Base-by-base conservation (phyloP, 1,140 invertebrate species). In the Sarcophaga bullata region DNA sequence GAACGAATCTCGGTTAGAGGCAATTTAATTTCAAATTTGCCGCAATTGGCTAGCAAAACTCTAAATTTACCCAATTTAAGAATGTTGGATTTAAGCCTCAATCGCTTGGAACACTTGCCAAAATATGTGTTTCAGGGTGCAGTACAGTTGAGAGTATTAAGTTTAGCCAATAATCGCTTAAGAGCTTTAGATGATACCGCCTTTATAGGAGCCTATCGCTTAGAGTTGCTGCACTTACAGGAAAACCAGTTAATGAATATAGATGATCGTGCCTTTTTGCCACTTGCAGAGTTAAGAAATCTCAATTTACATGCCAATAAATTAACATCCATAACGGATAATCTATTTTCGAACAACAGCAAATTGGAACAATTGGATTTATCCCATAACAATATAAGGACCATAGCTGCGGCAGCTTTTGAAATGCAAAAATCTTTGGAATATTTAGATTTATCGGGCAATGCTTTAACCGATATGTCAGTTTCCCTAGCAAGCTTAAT, bases 111-210 rank as follows among this genome's bases (percentile, higher is more conserved):
- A 86, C 93, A 92, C 85, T 91, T 97, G 48, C 90, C 92, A 0
- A 91, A 93, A 4, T 93, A 92, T n/a, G 91, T 92, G 1, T 91
- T 97, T 82, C 92, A 92, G 81, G 93, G 94, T 62, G 89, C 97
- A 50, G 91, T 92, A 0, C 94, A 94, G 85, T 90, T 98, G 82
- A 92, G 93, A 78, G 92, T 94, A 84, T 89, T 98, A 6, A 94
- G 94, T 87, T 90, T 98, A 54, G 94, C 93, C n/a, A 93, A 94
- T 82, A 98, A 97, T 87, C 92, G 93, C 1, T 85, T 97, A n/a
- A 92, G 93, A 80, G 90, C 93, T 58, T 85, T 97, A 52, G 95
- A 96, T 82, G 92, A 93, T 37, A 92, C 92, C 1, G 92, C 94
- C 0, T 95, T 97, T 75, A 92, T 92, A 58, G 95, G 95, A 37